Conservation (phyloP, 2,797 vertebrate genomes). For the Ammospiza maritima region DNA sequence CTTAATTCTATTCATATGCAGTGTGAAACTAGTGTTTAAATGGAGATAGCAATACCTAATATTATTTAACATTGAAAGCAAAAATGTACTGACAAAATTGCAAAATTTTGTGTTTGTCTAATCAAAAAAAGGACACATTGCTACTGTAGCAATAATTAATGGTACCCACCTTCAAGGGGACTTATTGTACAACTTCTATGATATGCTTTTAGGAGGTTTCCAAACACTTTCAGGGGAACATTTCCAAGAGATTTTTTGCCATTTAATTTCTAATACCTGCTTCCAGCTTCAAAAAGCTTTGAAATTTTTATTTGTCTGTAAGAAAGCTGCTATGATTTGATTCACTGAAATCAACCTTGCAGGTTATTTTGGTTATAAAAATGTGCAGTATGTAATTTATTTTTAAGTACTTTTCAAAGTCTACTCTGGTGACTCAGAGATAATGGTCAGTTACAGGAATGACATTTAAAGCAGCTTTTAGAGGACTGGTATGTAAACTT, state of each 20-base stretch:
- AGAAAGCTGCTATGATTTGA: background rate
- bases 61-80: background rate
- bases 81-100: background rate
- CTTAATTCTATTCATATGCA: background rate
- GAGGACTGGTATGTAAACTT: background rate
- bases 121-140: background rate
- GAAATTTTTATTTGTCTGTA: background rate
- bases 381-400: background rate
- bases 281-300: background rate
- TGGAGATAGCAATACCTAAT: background rate
- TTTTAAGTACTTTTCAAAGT: constrained; percentile 8
- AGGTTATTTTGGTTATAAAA: constrained; percentile 3
- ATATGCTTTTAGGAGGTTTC: background rate
- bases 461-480: constrained; percentile 18
- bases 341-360: background rate
- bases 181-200: background rate
- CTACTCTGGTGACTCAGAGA: constrained; percentile 18
- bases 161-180: background rate
- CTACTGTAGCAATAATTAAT: background rate
- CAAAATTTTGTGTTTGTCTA: background rate
- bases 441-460: constrained; percentile 30
- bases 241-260: background rate
- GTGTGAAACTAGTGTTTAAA: background rate
- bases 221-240: background rate
- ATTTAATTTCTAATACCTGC: background rate